A percentile compares a stretch with the other conserved stretches of the same genome.
phyloP scores from a whole-genome alignment of 2,113 vertebrate genomes.

The Nyctibius bracteatus region DNA sequence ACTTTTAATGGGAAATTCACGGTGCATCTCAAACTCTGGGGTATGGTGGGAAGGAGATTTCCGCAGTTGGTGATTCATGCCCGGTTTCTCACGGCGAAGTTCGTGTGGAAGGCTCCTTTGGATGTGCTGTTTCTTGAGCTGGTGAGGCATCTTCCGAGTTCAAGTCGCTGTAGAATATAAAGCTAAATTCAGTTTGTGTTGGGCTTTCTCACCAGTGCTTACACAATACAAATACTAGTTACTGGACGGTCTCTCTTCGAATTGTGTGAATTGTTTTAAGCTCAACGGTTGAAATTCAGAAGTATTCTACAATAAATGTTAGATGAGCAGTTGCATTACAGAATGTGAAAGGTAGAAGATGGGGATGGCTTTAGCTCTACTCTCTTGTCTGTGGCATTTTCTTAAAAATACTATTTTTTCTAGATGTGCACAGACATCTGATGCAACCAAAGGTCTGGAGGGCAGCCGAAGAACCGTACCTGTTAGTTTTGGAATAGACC shows the following conservation, averaged over 20 bases:
- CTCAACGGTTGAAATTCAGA: not conserved
- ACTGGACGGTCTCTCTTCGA: not conserved
- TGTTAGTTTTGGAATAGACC: not conserved
- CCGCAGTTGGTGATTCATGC: not conserved
- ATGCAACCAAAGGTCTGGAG: not conserved
- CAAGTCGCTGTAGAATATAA: not conserved
- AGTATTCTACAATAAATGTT: not conserved
- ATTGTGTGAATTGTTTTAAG: not conserved
- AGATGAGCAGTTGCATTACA: not conserved
- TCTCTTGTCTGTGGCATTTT: not conserved
- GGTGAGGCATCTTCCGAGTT: not conserved
- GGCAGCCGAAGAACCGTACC: not conserved
- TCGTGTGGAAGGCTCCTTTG: not conserved
- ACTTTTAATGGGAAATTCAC: not conserved
- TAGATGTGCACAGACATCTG: not conserved
- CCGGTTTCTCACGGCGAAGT: accelerated
- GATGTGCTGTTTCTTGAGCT: not conserved
- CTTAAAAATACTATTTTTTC: not conserved
- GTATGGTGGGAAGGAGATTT: not conserved
- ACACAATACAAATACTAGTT: not conserved
- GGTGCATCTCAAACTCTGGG: not conserved
- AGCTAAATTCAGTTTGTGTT: not conserved
- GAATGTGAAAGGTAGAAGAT: not conserved
- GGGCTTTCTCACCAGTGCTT: not conserved
- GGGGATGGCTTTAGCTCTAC: not conserved